These are phyloP conservation scores for Arbacia lixula DNA, from an alignment of 53 echinoderm and acorn worm genomes.

Conservation along the genomic window DNA sequence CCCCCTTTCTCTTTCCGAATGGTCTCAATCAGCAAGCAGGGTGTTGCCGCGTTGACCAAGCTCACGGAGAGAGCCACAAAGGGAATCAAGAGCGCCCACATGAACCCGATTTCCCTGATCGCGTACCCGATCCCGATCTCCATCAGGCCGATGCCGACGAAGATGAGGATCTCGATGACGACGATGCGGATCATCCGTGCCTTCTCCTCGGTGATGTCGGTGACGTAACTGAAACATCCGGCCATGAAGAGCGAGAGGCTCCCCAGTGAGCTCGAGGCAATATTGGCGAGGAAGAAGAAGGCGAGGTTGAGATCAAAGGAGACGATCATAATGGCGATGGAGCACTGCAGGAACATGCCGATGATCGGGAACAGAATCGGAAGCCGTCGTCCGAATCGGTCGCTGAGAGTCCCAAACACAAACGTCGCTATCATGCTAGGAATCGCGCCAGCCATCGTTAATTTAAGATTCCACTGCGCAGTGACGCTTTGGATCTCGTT, in stretches of 20 bases:
- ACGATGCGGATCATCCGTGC: slow-evolving; percentile 68
- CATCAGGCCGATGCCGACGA: slow-evolving; percentile 39
- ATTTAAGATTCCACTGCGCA: slow-evolving; percentile 66
- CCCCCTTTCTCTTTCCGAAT: too few species aligned
- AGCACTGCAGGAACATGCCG: slow-evolving; percentile 45
- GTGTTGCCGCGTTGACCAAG: slow-evolving; percentile 50
- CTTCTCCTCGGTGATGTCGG: slow-evolving; percentile 55
- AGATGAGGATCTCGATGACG: slow-evolving; percentile 60
- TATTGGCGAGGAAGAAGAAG: slow-evolving; percentile 50
- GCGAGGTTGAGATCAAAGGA: slow-evolving; percentile 38
- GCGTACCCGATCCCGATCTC: slow-evolving; percentile 62
- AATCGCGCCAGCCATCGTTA: slow-evolving; percentile 6
- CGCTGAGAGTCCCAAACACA: slow-evolving; percentile 64
- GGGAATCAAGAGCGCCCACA: slow-evolving; percentile 25
- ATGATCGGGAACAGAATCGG: slow-evolving; percentile 52
- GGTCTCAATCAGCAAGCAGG: slow-evolving; percentile 63
- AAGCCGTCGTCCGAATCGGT: slow-evolving; percentile 63
- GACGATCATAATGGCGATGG: slow-evolving; percentile 22
- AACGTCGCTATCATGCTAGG: slow-evolving; percentile 48
- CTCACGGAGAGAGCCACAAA: slow-evolving; percentile 3
- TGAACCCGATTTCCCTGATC: slow-evolving; percentile 21
- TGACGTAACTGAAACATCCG: slow-evolving; percentile 59
- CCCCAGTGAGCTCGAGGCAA: slow-evolving; percentile 57
- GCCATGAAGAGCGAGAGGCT: slow-evolving; percentile 54
- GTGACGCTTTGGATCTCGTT: slow-evolving; percentile 59